phyloP scores from a whole-genome alignment of 2,113 vertebrate genomes.

The Anthoscopus minutus region DNA sequence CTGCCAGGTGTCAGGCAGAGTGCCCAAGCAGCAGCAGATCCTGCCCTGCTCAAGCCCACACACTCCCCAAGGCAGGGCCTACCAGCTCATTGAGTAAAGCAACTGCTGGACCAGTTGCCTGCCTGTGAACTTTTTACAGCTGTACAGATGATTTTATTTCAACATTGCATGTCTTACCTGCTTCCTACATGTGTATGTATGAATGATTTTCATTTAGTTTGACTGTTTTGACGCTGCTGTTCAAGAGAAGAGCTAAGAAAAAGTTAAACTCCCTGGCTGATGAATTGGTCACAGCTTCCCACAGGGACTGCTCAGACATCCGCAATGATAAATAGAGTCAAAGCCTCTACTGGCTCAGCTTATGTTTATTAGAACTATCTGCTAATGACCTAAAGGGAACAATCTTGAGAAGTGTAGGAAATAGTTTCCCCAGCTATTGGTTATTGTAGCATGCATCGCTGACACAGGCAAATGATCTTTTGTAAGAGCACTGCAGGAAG shows the following conservation, averaged over 20 bases:
- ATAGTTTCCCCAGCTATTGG: slow-evolving; percentile 32
- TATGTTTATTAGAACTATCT: slow-evolving; percentile 58
- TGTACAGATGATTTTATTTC: neutral
- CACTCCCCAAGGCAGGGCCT: neutral
- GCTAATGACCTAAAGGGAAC: slow-evolving; percentile 56
- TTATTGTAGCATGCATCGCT: neutral
- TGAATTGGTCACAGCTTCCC: slow-evolving; percentile 24
- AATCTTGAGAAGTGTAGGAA: slow-evolving; percentile 14
- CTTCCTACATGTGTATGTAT: neutral
- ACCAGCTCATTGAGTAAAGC: neutral
- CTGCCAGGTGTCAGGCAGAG: neutral
- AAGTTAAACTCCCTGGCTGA: slow-evolving; percentile 16
- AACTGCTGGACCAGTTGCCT: neutral
- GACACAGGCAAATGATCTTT: slow-evolving; percentile 5
- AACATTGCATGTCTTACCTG: neutral
- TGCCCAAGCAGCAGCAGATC: neutral
- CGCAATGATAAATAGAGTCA: slow-evolving; percentile 33
- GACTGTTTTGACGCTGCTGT: neutral
- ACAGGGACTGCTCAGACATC: slow-evolving; percentile 21
- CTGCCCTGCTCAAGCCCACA: neutral
- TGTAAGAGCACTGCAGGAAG: slow-evolving; percentile 8
- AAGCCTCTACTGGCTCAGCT: slow-evolving; percentile 30
- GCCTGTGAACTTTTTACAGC: neutral
- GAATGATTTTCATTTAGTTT: neutral
- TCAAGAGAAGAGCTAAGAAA: neutral